phyloP scores from a whole-genome alignment of 2,888 invertebrate species.

The Epirrita christyi region DNA sequence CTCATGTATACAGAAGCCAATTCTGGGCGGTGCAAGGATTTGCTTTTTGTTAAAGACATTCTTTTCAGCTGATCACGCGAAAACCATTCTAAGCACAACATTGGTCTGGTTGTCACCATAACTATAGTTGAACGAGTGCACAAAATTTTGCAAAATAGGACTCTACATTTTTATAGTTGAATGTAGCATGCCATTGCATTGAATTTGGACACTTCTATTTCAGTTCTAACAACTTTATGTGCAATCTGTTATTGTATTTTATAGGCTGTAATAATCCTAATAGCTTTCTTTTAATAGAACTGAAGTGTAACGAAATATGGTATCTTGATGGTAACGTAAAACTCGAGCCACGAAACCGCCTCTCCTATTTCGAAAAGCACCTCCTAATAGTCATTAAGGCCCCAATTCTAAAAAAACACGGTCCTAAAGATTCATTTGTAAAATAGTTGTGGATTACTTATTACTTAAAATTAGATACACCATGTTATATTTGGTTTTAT shows the following conservation, averaged over 20 bases:
- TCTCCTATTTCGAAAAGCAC: conserved; percentile 8
- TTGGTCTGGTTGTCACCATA: conserved; percentile 32
- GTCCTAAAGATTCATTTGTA: too few relatives aligned
- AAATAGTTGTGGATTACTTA: too few relatives aligned
- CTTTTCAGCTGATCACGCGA: conserved; percentile 63
- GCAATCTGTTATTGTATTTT: too few relatives aligned
- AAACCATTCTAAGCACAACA: conserved; percentile 44
- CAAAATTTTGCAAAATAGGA: neutral
- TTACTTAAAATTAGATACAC: too few relatives aligned
- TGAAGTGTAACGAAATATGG: too few relatives aligned
- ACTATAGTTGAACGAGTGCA: conserved; percentile 6
- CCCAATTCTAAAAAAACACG: too few relatives aligned
- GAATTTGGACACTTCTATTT: neutral
- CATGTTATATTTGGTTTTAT: too few relatives aligned
- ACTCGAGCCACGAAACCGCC: conserved; percentile 12
- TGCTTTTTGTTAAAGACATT: conserved; percentile 65
- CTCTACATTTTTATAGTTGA: too few relatives aligned
- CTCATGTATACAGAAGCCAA: conserved; percentile 74
- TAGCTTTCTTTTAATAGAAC: too few relatives aligned
- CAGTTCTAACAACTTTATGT: too few relatives aligned
- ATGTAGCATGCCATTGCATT: conserved; percentile 16
- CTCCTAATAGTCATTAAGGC: conserved; percentile 5
- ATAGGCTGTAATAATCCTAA: too few relatives aligned
- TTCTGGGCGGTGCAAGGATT: conserved; percentile 69
- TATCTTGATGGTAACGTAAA: conserved; percentile 5